Conservation (phyloP, 2,888 invertebrate genomes). For the Phlogophora meticulosa region DNA sequence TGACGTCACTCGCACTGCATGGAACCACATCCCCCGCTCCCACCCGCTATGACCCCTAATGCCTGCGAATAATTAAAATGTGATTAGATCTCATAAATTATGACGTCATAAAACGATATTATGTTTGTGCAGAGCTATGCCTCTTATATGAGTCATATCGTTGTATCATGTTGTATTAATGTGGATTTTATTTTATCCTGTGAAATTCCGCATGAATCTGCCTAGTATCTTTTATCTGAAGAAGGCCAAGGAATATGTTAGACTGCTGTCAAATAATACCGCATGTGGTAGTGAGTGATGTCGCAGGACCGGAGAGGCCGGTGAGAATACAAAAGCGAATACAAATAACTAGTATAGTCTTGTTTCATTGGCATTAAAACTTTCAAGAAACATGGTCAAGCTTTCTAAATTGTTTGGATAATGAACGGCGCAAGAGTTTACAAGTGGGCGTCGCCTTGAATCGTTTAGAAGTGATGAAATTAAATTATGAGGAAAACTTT, state of each 20-base stretch:
- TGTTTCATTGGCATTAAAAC: slow-evolving; percentile 1
- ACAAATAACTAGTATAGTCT: background rate
- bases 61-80: slow-evolving; percentile 3
- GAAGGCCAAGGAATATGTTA: too few species aligned
- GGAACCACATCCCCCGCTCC: background rate
- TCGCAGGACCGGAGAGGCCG: too few species aligned
- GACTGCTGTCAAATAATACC: too few species aligned
- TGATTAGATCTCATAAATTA: slow-evolving; percentile 7
- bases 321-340: background rate
- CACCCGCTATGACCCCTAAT: background rate
- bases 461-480: slow-evolving; percentile 15
- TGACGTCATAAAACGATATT: background rate
- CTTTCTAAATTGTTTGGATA: slow-evolving; percentile 19
- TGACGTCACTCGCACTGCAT: slow-evolving; percentile 11
- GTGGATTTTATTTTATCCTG: background rate
- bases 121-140: background rate
- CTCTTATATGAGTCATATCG: background rate
- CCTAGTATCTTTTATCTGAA: too few species aligned
- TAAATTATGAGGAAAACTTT: slow-evolving; percentile 28
- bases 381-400: slow-evolving; percentile 1
- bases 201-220: background rate
- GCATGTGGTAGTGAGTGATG: too few species aligned
- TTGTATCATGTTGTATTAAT: background rate
- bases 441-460: slow-evolving; percentile 8
- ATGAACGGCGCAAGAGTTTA: slow-evolving; percentile 17